Evolutionary conservation across 2,113 vertebrate genomes (phyloP), one percentile per base, ranked within the genome.

Genomic region (Noturus placidus): DNA sequence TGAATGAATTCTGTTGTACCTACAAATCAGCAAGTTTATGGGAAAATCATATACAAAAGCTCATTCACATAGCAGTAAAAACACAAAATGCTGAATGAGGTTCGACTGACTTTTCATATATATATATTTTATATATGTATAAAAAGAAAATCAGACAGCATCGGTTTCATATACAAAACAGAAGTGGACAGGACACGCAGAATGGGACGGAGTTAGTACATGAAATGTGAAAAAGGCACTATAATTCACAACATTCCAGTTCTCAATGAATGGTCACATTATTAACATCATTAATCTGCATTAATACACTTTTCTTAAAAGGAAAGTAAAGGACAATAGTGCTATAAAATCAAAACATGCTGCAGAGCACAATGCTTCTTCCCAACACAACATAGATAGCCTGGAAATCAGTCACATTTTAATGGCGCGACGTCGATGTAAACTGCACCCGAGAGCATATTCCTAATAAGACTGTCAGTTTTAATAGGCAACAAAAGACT

Each of bases 161-260:
- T 17, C 35, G 46, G 87, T 93, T 93, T 91, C 93, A 94, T 95
- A 93, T 89, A 89, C 83, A 95, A 94, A 94, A 95, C 92, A 93
- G 93, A 91, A 94, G 90, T 92, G 91, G 94, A 91, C 91, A 88
- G 42, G 57, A 61, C 56, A 76, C 22, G 33, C 63, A 86, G 52
- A 77, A 69, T 86, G 78, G 59, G 54, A 82, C 25, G 67, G 92
- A 94, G 92, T 95, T 93, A 93, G 94, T 92, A 92, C 91, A 93
- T 92, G 90, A 95, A 95, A 95, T 95, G 93, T 92, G 93, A 94
- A 95, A 95, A 96, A 96, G 95, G 95, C 95, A 95, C 94, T 94
- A 82, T 61, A 93, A 94, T 94, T 92, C 93, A 93, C 92, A 93
- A 93, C 91, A 93, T 95, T 95, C 95, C 95, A 95, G 95, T 95